phyloP scores from a whole-genome alignment of 2,888 invertebrate species.

The Rhodophaea formosa region DNA sequence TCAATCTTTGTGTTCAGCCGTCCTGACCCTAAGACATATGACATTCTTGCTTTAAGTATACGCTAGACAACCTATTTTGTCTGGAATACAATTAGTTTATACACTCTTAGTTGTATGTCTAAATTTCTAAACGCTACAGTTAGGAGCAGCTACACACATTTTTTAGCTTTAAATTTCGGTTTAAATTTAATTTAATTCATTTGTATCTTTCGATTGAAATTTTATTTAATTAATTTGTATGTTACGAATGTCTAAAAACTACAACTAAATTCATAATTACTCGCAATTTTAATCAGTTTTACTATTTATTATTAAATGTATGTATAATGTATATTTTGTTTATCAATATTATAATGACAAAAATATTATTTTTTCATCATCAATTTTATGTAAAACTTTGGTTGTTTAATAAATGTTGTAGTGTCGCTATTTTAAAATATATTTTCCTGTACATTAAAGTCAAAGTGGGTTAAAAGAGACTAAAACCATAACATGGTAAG shows the following conservation, averaged over 20 bases:
- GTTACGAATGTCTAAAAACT: not conserved
- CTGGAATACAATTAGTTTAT: not conserved
- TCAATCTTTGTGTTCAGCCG: not conserved
- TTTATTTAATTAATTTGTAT: too few species aligned
- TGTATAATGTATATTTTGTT: not conserved
- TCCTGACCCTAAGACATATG: not conserved
- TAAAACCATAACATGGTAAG: not conserved
- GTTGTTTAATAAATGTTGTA: not conserved
- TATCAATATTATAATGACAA: not conserved
- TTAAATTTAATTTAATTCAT: too few species aligned
- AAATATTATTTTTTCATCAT: not conserved
- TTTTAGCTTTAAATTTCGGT: not conserved
- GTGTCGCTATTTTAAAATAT: not conserved
- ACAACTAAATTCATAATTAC: not conserved
- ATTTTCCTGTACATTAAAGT: not conserved
- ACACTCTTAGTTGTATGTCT: not conserved
- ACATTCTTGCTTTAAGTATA: slow-evolving; percentile 14
- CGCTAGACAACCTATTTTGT: not conserved
- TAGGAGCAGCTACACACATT: not conserved
- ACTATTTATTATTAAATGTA: not conserved
- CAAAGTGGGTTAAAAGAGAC: not conserved
- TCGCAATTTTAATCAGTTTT: not conserved
- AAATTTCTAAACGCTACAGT: not conserved
- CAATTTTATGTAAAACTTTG: not conserved
- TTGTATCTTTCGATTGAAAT: too few species aligned